Percentiles rank a stretch among this genome's conserved stretches.
These are phyloP conservation scores for Nineta flava DNA, from an alignment of 2,888 invertebrate genomes.

Conservation along the genomic window DNA sequence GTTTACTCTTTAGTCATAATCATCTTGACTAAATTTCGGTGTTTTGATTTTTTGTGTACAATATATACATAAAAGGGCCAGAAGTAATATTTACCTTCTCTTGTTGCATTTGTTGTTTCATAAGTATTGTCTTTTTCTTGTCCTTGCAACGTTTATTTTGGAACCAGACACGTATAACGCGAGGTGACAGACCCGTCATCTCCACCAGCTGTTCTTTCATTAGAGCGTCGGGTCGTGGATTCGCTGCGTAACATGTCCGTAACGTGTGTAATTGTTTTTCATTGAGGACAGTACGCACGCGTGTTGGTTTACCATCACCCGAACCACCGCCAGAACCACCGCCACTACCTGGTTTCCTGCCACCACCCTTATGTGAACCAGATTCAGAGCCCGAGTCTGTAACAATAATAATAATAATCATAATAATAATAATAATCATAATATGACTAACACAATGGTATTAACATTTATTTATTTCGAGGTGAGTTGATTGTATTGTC, in stretches of 20 bases:
- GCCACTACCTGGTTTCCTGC: slow-evolving; percentile 28
- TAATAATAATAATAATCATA: neutral
- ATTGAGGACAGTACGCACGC: slow-evolving; percentile 95
- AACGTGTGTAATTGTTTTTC: slow-evolving; percentile 97
- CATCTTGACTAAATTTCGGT: too few species aligned
- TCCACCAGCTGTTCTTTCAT: slow-evolving; percentile 99
- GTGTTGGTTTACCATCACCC: slow-evolving; percentile 89
- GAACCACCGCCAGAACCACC: slow-evolving; percentile 34
- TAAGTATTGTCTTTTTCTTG: slow-evolving; percentile 90
- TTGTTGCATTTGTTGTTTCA: slow-evolving; percentile 96
- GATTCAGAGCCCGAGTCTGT: slow-evolving; percentile 86
- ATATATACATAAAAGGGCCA: too few species aligned
- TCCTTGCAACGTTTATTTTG: slow-evolving; percentile 97
- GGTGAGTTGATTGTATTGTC: neutral
- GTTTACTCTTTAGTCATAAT: too few species aligned
- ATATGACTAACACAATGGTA: too few species aligned
- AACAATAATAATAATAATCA: neutral
- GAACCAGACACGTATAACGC: slow-evolving; percentile 99
- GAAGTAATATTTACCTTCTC: slow-evolving; percentile 65
- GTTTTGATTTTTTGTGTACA: too few species aligned
- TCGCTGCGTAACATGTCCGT: slow-evolving; percentile 93
- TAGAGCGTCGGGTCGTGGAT: slow-evolving; percentile 94
- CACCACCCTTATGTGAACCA: slow-evolving; percentile 32
- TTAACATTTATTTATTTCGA: too few species aligned
- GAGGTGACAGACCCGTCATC: slow-evolving; percentile 93